Conservation (phyloP, 2,797 vertebrate species). For the Echeneis naucrates region DNA sequence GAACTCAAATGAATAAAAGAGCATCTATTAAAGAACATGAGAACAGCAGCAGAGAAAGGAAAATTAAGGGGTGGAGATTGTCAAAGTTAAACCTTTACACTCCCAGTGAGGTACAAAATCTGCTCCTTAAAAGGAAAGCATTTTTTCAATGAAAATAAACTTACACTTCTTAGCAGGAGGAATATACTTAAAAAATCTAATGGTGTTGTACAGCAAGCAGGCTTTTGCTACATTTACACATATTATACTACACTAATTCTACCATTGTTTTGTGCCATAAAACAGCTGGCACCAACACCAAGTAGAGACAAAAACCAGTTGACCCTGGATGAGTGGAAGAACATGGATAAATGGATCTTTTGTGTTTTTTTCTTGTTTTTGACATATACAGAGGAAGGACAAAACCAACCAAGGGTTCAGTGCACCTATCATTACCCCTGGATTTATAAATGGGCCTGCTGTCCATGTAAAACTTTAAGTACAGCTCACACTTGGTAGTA, state of each 20-base stretch:
- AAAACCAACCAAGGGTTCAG: too few species aligned
- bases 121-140: constrained; percentile 3
- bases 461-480: too few species aligned
- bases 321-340: too few species aligned
- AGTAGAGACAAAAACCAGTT: neutral
- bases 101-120: neutral
- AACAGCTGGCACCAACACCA: neutral
- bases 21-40: constrained; percentile 38
- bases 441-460: too few species aligned
- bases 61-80: constrained; percentile 1
- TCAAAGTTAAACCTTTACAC: constrained; percentile 29
- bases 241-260: neutral
- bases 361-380: too few species aligned
- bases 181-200: neutral
- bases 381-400: too few species aligned
- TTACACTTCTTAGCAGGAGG: neutral
- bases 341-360: too few species aligned
- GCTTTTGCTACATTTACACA: neutral
- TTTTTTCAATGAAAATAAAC: neutral
- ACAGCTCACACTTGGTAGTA: too few species aligned
- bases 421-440: too few species aligned
- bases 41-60: constrained; percentile 18
- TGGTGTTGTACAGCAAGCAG: neutral
- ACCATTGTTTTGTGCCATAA: neutral
- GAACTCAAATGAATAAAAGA: constrained; percentile 13